A percentile compares a stretch with the other conserved stretches of the same genome.
phyloP scores from a whole-genome alignment of 2,113 vertebrate species.

The Nerophis lumbriciformis region DNA sequence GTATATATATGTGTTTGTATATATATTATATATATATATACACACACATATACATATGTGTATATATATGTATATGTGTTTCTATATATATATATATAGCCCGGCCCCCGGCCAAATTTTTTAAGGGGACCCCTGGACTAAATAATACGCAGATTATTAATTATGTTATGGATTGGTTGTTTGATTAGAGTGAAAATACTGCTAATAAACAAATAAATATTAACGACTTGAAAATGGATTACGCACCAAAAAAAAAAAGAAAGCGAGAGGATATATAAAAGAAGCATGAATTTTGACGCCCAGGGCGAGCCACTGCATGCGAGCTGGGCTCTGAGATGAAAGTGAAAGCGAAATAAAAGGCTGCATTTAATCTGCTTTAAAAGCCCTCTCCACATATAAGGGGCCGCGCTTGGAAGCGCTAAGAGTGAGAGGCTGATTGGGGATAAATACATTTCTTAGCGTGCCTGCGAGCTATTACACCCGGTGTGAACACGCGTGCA shows the following conservation, averaged over 20 bases:
- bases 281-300: conserved; percentile 84
- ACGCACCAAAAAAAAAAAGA: conserved; percentile 41
- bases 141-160: neutral
- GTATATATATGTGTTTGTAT: no score
- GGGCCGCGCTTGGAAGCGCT: conserved; percentile 87
- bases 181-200: conserved; percentile 54
- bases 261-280: conserved; percentile 30
- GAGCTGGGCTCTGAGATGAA: conserved; percentile 97
- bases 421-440: conserved; percentile 89
- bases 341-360: conserved; percentile 96
- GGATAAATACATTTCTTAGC: conserved; percentile 96
- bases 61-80: no score
- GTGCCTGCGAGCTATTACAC: conserved; percentile 92
- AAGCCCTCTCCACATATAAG: conserved; percentile 85
- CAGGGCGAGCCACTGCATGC: conserved; percentile 81
- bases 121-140: no score
- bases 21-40: no score
- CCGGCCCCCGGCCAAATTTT: no score
- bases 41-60: no score
- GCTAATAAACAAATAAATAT: conserved; percentile 75
- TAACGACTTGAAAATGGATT: conserved; percentile 77
- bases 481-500: conserved; percentile 83
- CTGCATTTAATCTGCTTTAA: conserved; percentile 99
- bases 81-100: no score
- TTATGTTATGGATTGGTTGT: neutral